These are phyloP conservation scores for Alviniconcha marisindica DNA, from an alignment of 1,140 invertebrate species.

Conservation along the genomic window DNA sequence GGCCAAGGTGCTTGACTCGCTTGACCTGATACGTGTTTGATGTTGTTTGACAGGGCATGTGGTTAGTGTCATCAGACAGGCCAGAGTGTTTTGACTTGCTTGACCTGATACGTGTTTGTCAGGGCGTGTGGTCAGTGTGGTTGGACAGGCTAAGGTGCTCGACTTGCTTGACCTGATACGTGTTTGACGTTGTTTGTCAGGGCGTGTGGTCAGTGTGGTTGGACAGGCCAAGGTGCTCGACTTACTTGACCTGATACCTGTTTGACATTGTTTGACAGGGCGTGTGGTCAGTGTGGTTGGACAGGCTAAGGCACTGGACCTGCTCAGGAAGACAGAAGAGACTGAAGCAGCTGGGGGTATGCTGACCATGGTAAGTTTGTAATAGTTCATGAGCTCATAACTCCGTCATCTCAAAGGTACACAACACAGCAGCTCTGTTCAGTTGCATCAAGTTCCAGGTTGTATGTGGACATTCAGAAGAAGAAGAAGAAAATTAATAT, in stretches of 20 bases:
- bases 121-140: too few species aligned
- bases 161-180: too few species aligned
- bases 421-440: too few species aligned
- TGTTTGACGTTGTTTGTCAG: not conserved
- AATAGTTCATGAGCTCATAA: too few species aligned
- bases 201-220: slow-evolving; percentile 83
- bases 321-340: slow-evolving; percentile 87
- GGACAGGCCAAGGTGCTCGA: slow-evolving; percentile 84
- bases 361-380: slow-evolving; percentile 83
- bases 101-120: too few species aligned
- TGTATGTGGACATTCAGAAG: too few species aligned
- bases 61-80: too few species aligned
- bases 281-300: slow-evolving; percentile 85
- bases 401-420: too few species aligned
- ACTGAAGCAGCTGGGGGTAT: slow-evolving; percentile 89
- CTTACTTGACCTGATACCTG: not conserved
- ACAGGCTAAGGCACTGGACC: slow-evolving; percentile 84
- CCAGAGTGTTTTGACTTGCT: slow-evolving; percentile 86
- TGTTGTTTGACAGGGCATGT: too few species aligned
- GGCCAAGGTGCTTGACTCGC: slow-evolving; percentile 85
- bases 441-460: too few species aligned
- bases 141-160: slow-evolving; percentile 84
- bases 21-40: too few species aligned
- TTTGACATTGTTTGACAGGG: slow-evolving; percentile 77
- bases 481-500: too few species aligned